Evolutionary conservation across 2,113 vertebrate genomes (phyloP).

Genomic region (Tachysurus vachellii): DNA sequence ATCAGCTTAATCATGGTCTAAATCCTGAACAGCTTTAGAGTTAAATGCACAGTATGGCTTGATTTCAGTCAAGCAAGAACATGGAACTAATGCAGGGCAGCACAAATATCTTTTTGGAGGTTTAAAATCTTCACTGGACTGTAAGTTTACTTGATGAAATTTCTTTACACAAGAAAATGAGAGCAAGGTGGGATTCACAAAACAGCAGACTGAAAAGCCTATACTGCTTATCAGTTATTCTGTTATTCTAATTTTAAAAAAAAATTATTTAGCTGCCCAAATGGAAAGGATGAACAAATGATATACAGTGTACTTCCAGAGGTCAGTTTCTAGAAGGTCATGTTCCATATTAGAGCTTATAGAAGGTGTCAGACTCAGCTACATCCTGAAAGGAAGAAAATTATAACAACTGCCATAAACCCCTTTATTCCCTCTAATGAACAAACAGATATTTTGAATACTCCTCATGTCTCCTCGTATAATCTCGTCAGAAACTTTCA

Average conservation of each 20-base stretch:
- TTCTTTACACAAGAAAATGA: conserved; percentile 54
- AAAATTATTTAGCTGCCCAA: conserved; percentile 55
- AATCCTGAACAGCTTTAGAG: conserved; percentile 46
- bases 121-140: conserved; percentile 39
- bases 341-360: conserved; percentile 37
- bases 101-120: conserved; percentile 59
- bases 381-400: conserved; percentile 2
- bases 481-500: no score
- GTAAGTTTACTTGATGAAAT: conserved; percentile 50
- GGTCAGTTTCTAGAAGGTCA: conserved; percentile 54
- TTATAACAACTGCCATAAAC: conserved; percentile 4
- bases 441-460: not conserved
- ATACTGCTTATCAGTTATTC: conserved; percentile 54
- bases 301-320: conserved; percentile 47
- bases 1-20: conserved; percentile 40
- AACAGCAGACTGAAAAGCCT: conserved; percentile 61
- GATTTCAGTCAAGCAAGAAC: conserved; percentile 47
- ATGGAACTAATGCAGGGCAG: conserved; percentile 35
- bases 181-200: conserved; percentile 51
- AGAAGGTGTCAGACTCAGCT: conserved; percentile 33
- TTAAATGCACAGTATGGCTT: conserved; percentile 49
- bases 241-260: conserved; percentile 53
- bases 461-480: no score
- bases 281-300: conserved; percentile 60
- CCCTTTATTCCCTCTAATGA: not conserved